Evolutionary conservation across 2,888 invertebrate species (phyloP).

Genomic region (Acrobasis consociella): DNA sequence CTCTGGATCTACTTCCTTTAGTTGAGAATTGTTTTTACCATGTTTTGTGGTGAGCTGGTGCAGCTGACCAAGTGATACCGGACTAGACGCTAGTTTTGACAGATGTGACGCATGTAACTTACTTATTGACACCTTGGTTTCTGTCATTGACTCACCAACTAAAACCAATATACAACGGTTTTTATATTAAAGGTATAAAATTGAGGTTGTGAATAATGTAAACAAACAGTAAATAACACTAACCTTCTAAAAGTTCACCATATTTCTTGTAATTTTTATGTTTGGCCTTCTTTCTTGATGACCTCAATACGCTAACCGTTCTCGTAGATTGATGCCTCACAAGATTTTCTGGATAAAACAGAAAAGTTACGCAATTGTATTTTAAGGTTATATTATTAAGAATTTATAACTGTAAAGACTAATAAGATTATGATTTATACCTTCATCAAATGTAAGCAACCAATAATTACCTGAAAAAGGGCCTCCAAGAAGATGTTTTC

Average conservation of each 20-base stretch:
- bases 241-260: conserved; percentile 87
- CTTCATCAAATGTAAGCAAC: not conserved
- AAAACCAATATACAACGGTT: conserved; percentile 36
- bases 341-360: conserved; percentile 58
- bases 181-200: not conserved
- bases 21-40: conserved; percentile 42
- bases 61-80: conserved; percentile 81
- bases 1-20: conserved; percentile 68
- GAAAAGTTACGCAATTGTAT: conserved; percentile 69
- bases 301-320: conserved; percentile 62
- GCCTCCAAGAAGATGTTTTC: conserved; percentile 60
- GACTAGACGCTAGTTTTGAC: conserved; percentile 84
- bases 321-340: conserved; percentile 71
- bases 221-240: conserved; percentile 70
- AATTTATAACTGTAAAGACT: conserved; percentile 18
- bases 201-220: conserved; percentile 23
- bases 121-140: conserved; percentile 86
- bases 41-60: conserved; percentile 78
- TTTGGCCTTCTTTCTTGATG: conserved; percentile 69
- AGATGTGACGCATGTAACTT: conserved; percentile 86
- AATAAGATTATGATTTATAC: not conserved
- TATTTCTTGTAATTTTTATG: conserved; percentile 81
- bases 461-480: conserved; percentile 56
- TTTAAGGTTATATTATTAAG: conserved; percentile 43
- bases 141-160: conserved; percentile 86